These are phyloP conservation scores for Neoarius graeffei DNA, from an alignment of 2,113 vertebrate genomes.

Conservation along the genomic window DNA sequence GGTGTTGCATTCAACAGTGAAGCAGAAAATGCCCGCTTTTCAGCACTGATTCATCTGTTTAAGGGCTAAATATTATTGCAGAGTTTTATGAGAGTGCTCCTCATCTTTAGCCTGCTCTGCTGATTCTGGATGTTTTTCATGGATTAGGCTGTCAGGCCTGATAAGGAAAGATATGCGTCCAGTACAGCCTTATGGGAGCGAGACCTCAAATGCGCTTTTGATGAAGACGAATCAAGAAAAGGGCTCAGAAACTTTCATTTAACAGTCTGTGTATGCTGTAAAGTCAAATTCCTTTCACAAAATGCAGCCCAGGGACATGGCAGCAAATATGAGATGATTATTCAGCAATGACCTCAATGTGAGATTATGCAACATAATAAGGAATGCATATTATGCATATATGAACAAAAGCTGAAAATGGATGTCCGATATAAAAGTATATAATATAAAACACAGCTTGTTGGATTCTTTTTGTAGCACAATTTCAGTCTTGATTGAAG, in stretches of 20 bases:
- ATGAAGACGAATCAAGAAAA: conserved; percentile 55
- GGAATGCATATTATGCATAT: conserved; percentile 35
- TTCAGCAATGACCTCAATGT: conserved; percentile 49
- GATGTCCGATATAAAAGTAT: conserved; percentile 20
- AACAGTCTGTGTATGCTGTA: conserved; percentile 53
- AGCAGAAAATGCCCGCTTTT: conserved; percentile 16
- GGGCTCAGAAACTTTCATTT: conserved; percentile 45
- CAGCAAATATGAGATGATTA: conserved; percentile 52
- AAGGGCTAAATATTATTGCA: conserved; percentile 32
- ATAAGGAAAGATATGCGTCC: conserved; percentile 55
- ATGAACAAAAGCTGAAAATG: conserved; percentile 35
- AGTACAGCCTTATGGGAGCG: conserved; percentile 50
- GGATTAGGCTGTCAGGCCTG: conserved; percentile 53
- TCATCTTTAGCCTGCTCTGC: conserved; percentile 68
- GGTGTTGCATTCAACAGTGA: conserved; percentile 11
- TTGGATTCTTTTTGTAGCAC: conserved; percentile 29
- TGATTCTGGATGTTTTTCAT: conserved; percentile 64
- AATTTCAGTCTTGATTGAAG: conserved; percentile 1
- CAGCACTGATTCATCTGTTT: conserved; percentile 27
- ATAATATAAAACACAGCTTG: conserved; percentile 21
- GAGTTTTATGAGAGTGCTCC: conserved; percentile 52
- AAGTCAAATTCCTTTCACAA: conserved; percentile 47
- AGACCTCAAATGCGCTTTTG: conserved; percentile 58
- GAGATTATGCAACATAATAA: conserved; percentile 17
- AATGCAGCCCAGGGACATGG: conserved; percentile 42